Conservation (phyloP, 1,140 invertebrate species). For the Drosophila equinoxialis region DNA sequence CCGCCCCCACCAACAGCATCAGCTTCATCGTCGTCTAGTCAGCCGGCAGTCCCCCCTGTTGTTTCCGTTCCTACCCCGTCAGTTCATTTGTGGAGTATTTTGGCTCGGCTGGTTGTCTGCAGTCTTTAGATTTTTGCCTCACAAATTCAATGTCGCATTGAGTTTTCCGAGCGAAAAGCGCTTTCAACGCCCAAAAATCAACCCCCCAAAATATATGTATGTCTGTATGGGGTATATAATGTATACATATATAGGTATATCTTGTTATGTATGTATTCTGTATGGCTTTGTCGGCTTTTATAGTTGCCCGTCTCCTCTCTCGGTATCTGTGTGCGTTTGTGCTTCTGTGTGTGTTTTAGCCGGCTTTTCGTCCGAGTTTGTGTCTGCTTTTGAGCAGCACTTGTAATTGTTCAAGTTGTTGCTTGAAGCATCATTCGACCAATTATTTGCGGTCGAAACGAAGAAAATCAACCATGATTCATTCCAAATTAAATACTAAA, state of each 20-base stretch:
- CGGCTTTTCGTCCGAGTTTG: slow-evolving; percentile 19
- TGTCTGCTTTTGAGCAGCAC: slow-evolving; percentile 69
- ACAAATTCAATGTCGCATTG: slow-evolving; percentile 82
- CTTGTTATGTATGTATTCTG: slow-evolving; percentile 31
- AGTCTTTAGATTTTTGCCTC: slow-evolving; percentile 54
- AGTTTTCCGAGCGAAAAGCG: slow-evolving; percentile 74
- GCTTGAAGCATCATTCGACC: slow-evolving; percentile 64
- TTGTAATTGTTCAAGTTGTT: slow-evolving; percentile 58
- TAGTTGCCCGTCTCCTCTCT: slow-evolving; percentile 11
- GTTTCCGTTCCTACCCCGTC: slow-evolving; percentile 13
- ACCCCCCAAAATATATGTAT: slow-evolving; percentile 62
- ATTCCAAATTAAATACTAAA: slow-evolving; percentile 3
- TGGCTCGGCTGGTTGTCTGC: slow-evolving; percentile 39
- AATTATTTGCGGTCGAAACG: slow-evolving; percentile 58
- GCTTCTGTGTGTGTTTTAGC: neutral
- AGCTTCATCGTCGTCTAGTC: slow-evolving; percentile 51
- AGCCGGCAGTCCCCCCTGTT: slow-evolving; percentile 21
- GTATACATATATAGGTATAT: slow-evolving; percentile 12
- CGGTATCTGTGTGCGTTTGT: slow-evolving; percentile 4
- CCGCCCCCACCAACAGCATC: neutral
- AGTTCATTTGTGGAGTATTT: slow-evolving; percentile 16
- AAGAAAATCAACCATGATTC: slow-evolving; percentile 15
- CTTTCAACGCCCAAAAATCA: slow-evolving; percentile 78
- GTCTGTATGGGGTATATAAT: slow-evolving; percentile 28
- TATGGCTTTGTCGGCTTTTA: slow-evolving; percentile 15